These are phyloP conservation scores for Panthera uncia DNA, from an alignment of 2,113 vertebrate species.

Conservation along the genomic window DNA sequence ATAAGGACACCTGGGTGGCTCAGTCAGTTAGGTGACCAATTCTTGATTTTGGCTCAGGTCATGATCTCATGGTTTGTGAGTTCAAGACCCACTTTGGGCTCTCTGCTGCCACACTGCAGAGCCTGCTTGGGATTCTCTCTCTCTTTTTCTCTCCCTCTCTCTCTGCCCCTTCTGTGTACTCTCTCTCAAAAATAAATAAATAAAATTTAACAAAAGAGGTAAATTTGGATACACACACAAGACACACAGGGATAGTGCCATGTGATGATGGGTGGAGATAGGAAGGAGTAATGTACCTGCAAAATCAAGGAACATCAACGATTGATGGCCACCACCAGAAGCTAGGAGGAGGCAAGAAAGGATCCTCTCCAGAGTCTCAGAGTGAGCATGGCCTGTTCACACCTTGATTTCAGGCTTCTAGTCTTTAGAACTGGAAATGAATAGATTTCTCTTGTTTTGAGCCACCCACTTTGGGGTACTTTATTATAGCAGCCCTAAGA, in stretches of 20 bases:
- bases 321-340: neutral
- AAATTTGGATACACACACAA: neutral
- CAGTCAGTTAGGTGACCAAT: too few species aligned
- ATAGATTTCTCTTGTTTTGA: neutral
- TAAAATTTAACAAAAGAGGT: too few species aligned
- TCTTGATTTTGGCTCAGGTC: too few species aligned
- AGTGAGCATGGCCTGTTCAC: neutral
- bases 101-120: too few species aligned
- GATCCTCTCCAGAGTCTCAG: neutral
- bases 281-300: neutral
- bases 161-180: too few species aligned
- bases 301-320: neutral
- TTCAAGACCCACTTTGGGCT: too few species aligned
- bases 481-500: neutral
- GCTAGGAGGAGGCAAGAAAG: neutral
- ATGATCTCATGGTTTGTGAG: too few species aligned
- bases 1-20: too few species aligned
- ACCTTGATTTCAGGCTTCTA: neutral
- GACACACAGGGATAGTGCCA: neutral
- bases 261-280: neutral
- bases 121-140: too few species aligned
- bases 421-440: neutral
- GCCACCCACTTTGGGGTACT: neutral
- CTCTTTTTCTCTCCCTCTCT: too few species aligned
- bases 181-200: too few species aligned